phyloP scores from a whole-genome alignment of 1,140 invertebrate genomes.

The Drosophila ficusphila region DNA sequence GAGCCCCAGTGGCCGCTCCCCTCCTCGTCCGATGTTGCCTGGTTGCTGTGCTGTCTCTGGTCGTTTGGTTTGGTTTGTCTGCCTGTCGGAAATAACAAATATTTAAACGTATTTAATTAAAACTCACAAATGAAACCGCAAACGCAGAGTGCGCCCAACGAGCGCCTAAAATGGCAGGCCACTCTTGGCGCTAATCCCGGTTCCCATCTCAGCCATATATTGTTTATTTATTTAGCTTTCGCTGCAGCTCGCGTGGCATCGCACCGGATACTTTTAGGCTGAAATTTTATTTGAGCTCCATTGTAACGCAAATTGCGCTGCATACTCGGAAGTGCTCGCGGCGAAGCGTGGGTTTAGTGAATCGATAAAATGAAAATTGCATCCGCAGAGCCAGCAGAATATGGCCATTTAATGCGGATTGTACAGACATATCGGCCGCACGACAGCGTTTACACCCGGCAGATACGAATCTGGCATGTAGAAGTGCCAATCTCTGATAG shows the following conservation, averaged over 20 bases:
- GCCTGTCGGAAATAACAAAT: constrained; percentile 75
- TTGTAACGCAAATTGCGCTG: constrained; percentile 29
- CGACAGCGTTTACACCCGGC: constrained; percentile 15
- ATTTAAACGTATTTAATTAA: constrained; percentile 83
- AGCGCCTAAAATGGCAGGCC: constrained; percentile 15
- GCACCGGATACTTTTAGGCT: constrained; percentile 42
- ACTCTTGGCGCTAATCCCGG: not conserved
- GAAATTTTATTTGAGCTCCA: constrained; percentile 31
- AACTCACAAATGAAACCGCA: constrained; percentile 80
- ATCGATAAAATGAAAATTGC: constrained; percentile 34
- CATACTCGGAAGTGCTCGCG: constrained; percentile 42
- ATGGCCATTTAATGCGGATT: constrained; percentile 16
- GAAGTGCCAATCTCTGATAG: not conserved
- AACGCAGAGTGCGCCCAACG: constrained; percentile 52
- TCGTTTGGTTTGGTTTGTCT: constrained; percentile 50
- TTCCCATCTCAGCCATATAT: constrained; percentile 40
- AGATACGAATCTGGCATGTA: not conserved
- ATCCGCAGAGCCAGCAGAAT: constrained; percentile 4
- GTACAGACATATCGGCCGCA: not conserved
- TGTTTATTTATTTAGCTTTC: constrained; percentile 74
- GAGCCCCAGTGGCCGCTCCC: not conserved
- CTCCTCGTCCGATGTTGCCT: constrained; percentile 6
- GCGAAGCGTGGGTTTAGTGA: not conserved
- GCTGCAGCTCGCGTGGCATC: constrained; percentile 2
- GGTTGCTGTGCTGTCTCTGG: constrained; percentile 30